phyloP scores from a whole-genome alignment of 1,140 invertebrate genomes.

The Drosophila pseudoananassae region DNA sequence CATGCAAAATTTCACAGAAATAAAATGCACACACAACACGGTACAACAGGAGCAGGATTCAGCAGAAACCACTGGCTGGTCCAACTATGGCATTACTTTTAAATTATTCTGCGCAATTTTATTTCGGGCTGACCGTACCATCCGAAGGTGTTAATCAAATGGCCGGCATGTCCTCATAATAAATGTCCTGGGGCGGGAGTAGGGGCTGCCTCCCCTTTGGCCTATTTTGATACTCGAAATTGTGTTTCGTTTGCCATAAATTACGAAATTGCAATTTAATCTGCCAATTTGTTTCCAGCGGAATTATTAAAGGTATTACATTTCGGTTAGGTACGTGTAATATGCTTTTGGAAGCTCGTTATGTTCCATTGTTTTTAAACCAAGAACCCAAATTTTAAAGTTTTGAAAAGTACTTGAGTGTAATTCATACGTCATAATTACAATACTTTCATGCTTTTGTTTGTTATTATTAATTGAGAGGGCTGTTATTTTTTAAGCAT shows the following conservation, averaged over 20 bases:
- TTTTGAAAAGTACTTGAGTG: background rate
- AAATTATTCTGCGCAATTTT: slow-evolving; percentile 51
- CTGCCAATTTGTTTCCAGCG: background rate
- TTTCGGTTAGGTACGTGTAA: too few relatives aligned
- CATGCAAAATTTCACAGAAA: slow-evolving; percentile 67
- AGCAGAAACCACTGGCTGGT: slow-evolving; percentile 11
- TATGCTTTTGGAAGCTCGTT: background rate
- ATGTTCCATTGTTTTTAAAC: background rate
- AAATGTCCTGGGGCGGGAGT: slow-evolving; percentile 42
- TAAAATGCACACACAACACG: slow-evolving; percentile 60
- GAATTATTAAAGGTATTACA: background rate
- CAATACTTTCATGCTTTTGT: background rate
- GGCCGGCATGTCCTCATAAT: slow-evolving; percentile 65
- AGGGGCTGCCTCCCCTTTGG: background rate
- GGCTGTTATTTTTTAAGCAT: background rate
- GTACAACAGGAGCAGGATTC: slow-evolving; percentile 16
- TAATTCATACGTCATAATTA: background rate
- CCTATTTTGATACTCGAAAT: slow-evolving; percentile 3
- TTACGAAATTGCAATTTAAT: slow-evolving; percentile 2
- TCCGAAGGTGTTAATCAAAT: slow-evolving; percentile 72
- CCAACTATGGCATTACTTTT: slow-evolving; percentile 23
- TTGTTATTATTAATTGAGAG: background rate
- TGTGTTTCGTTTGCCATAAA: background rate
- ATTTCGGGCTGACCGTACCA: slow-evolving; percentile 41
- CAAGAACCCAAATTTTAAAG: background rate